A percentile compares a stretch with the other conserved stretches of the same genome.
Conservation (phyloP, 64 coral and sea anemone genomes). For the Cladopsammia gracilis region DNA sequence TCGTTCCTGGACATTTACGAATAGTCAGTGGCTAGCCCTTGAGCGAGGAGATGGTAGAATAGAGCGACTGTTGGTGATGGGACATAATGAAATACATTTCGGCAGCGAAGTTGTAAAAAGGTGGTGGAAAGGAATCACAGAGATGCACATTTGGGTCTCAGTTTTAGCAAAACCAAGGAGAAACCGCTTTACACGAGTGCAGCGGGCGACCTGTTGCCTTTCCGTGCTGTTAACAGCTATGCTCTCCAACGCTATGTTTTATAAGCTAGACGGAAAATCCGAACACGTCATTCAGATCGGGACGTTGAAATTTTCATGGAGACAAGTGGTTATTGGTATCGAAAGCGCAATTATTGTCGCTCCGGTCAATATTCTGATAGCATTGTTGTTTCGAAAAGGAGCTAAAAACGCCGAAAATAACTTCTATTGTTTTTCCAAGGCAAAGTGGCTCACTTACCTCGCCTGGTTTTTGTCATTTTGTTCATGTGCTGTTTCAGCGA, state of each 20-base stretch:
- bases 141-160: slow-evolving; percentile 65
- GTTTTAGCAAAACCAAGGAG: slow-evolving; percentile 33
- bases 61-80: slow-evolving; percentile 2
- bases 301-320: slow-evolving; percentile 50
- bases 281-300: slow-evolving; percentile 46
- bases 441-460: slow-evolving; percentile 45
- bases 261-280: slow-evolving; percentile 2
- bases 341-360: slow-evolving; percentile 38
- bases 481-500: slow-evolving; percentile 40
- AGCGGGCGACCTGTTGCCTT: slow-evolving; percentile 43
- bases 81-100: neutral
- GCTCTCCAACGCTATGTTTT: slow-evolving; percentile 67
- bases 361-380: slow-evolving; percentile 66
- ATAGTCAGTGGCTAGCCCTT: slow-evolving; percentile 54
- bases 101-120: neutral
- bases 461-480: slow-evolving; percentile 73
- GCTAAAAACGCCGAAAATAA: neutral
- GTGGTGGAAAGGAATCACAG: slow-evolving; percentile 24
- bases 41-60: slow-evolving; percentile 50
- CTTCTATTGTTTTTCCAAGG: neutral
- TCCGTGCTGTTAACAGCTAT: slow-evolving; percentile 28
- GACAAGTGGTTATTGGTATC: slow-evolving; percentile 49
- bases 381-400: slow-evolving; percentile 47
- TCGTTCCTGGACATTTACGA: neutral
- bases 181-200: slow-evolving; percentile 38